Percentiles rank a stretch among this genome's conserved stretches.
Conservation (phyloP, 2,888 invertebrate genomes). For the Temnothorax unifasciatus region DNA sequence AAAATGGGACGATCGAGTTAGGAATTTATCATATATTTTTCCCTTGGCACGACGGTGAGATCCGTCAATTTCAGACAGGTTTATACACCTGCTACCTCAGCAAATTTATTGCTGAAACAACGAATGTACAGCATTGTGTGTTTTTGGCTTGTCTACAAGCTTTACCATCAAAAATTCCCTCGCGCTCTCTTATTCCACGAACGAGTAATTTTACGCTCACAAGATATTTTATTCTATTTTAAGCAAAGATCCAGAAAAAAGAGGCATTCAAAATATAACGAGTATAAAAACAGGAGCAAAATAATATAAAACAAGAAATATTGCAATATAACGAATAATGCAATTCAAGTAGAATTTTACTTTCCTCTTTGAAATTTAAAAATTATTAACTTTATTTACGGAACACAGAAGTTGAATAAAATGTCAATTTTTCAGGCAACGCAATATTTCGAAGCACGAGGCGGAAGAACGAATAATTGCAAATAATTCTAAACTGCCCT, state of each 20-base stretch:
- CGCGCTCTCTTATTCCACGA: background rate
- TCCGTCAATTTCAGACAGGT: conserved; percentile 41
- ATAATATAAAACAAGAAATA: background rate
- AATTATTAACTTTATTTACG: background rate
- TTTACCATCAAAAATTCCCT: conserved; percentile 5
- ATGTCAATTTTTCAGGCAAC: conserved; percentile 14
- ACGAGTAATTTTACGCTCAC: conserved; percentile 4
- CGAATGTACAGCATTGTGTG: background rate
- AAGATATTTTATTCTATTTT: background rate
- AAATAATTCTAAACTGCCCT: conserved; percentile 30
- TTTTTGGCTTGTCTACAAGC: conserved; percentile 8
- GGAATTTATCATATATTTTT: conserved; percentile 40
- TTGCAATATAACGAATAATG: background rate
- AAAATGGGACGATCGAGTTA: conserved; percentile 43
- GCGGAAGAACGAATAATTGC: background rate
- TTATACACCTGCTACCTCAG: conserved; percentile 51
- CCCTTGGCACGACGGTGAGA: conserved; percentile 20
- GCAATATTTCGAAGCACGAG: conserved; percentile 7
- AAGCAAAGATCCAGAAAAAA: background rate
- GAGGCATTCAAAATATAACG: background rate
- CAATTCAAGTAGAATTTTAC: background rate
- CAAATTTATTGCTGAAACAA: conserved; percentile 36
- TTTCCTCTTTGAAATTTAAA: background rate
- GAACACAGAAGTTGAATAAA: background rate
- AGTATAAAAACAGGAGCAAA: background rate